A percentile compares a stretch with the other conserved stretches of the same genome.
These are phyloP conservation scores for Diachasma alloeum DNA, from an alignment of 1,140 invertebrate genomes.

Conservation along the genomic window DNA sequence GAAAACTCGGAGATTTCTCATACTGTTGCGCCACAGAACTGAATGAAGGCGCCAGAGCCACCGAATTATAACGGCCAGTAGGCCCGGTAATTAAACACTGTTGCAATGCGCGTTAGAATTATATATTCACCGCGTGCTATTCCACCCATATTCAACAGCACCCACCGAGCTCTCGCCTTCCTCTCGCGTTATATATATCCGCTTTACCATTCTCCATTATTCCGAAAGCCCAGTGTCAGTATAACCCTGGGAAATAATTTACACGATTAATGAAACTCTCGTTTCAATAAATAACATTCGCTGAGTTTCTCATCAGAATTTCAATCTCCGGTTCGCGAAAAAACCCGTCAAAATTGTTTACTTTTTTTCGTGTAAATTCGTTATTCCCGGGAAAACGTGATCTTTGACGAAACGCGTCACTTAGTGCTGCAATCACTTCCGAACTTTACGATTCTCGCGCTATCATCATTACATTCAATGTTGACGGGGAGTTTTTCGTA, in stretches of 20 bases:
- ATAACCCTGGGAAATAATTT: not conserved
- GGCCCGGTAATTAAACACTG: not conserved
- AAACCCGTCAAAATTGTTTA: not conserved
- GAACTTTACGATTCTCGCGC: not conserved
- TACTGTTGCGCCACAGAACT: no score
- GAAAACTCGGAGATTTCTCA: no score
- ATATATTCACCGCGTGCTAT: not conserved
- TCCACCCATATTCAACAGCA: not conserved
- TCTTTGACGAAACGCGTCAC: not conserved
- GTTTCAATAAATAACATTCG: not conserved
- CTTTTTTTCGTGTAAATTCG: not conserved
- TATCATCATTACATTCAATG: not conserved
- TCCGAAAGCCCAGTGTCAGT: not conserved
- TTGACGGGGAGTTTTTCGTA: not conserved
- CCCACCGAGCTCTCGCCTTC: not conserved
- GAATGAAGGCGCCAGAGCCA: not conserved
- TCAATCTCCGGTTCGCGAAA: not conserved
- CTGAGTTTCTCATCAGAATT: not conserved
- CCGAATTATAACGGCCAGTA: not conserved
- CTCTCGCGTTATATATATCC: not conserved
- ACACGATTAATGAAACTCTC: not conserved
- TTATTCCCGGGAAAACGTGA: not conserved
- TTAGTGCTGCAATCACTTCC: not conserved
- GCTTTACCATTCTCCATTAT: constrained; percentile 1
- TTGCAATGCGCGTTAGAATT: constrained; percentile 1